Evolutionary conservation across 2,888 invertebrate species (phyloP).

Genomic region (Dryocosmus kuriphilus): DNA sequence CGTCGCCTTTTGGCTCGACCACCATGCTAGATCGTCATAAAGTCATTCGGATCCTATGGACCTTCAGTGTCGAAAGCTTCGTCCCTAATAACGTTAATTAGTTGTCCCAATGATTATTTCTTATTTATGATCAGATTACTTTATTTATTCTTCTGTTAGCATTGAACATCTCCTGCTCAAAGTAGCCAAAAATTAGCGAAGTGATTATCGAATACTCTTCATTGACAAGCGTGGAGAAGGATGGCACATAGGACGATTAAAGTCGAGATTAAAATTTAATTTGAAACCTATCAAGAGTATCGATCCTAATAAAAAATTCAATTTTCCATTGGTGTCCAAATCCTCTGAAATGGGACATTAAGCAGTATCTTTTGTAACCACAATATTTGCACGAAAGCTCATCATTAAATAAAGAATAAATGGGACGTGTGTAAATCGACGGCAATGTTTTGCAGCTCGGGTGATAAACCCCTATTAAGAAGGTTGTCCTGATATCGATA

Average conservation of each 20-base stretch:
- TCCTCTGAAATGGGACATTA: background rate
- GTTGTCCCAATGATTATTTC: slow-evolving; percentile 23
- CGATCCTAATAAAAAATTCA: too few relatives aligned
- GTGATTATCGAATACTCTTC: background rate
- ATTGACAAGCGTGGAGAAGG: too few relatives aligned
- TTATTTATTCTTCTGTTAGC: background rate
- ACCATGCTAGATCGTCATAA: slow-evolving; percentile 37
- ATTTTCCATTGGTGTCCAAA: background rate
- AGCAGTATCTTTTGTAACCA: background rate
- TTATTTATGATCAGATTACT: slow-evolving; percentile 1
- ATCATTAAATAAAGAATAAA: slow-evolving; percentile 2
- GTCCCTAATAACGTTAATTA: slow-evolving; percentile 35
- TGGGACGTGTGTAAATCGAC: slow-evolving; percentile 1
- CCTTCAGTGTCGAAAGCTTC: slow-evolving; percentile 30
- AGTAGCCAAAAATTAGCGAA: background rate
- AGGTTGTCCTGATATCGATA: slow-evolving; percentile 12
- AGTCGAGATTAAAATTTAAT: too few relatives aligned
- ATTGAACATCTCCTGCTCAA: background rate
- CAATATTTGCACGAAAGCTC: background rate
- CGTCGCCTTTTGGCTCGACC: slow-evolving; percentile 41
- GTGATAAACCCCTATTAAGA: slow-evolving; percentile 21
- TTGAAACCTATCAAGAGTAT: too few relatives aligned
- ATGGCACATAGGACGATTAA: too few relatives aligned
- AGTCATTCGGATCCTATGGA: slow-evolving; percentile 35
- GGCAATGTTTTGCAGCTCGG: background rate